Evolutionary conservation across 2,888 invertebrate species (phyloP).

Genomic region (Gastracanthus pulcherrimus): DNA sequence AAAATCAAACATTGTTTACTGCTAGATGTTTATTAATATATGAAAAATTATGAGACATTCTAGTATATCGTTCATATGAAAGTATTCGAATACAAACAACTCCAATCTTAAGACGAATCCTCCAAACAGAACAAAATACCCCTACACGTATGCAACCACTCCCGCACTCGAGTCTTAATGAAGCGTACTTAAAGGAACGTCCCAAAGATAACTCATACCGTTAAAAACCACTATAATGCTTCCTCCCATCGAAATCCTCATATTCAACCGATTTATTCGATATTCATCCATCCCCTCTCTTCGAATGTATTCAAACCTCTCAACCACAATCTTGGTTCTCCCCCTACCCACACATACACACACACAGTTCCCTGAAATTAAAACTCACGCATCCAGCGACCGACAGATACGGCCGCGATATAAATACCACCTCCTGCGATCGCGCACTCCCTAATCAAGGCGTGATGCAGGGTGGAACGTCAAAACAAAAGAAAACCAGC

Average conservation of each 20-base stretch:
- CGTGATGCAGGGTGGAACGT: background rate
- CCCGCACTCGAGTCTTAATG: background rate
- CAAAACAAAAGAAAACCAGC: constrained; percentile 56
- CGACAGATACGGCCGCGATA: background rate
- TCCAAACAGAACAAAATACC: background rate
- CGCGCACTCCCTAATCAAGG: constrained; percentile 23
- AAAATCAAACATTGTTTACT: too few relatives aligned
- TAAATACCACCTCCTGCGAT: background rate
- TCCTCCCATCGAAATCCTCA: background rate
- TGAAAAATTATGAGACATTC: too few relatives aligned
- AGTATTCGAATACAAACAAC: background rate
- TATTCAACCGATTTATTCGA: background rate
- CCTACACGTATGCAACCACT: constrained; percentile 30
- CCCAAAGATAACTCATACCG: background rate
- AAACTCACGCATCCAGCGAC: constrained; percentile 7
- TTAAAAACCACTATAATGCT: background rate
- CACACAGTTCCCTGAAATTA: constrained; percentile 12
- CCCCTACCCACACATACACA: background rate
- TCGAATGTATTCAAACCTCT: background rate
- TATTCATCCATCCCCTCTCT: background rate
- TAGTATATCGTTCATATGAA: too few relatives aligned
- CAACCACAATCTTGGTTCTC: background rate
- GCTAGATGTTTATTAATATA: too few relatives aligned
- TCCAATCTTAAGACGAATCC: background rate
- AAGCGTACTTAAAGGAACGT: background rate